A percentile compares a stretch with the other conserved stretches of the same genome.
These are phyloP conservation scores for Uloborus diversus DNA, from an alignment of 1,140 invertebrate genomes.

Conservation along the genomic window DNA sequence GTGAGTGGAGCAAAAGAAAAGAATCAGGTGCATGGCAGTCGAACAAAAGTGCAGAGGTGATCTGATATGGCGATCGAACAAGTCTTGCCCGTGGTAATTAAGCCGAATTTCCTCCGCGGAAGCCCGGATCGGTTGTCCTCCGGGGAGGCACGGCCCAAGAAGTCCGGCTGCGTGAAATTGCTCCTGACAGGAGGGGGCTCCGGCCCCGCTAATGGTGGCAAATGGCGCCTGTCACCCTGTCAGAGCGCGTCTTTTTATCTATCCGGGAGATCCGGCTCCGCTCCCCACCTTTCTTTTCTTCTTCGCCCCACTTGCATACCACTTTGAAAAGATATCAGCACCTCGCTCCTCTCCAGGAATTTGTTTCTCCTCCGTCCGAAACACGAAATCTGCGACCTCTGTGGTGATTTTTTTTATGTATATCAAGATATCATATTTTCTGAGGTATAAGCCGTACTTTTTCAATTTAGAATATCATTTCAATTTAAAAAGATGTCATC, in stretches of 20 bases:
- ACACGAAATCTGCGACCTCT: too few relatives aligned
- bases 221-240: constrained; percentile 52
- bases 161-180: constrained; percentile 52
- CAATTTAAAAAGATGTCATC: too few relatives aligned
- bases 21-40: not conserved
- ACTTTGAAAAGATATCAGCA: too few relatives aligned
- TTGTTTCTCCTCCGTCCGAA: too few relatives aligned
- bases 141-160: constrained; percentile 40
- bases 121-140: constrained; percentile 26
- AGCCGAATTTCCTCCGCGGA: constrained; percentile 51
- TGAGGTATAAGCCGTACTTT: too few relatives aligned
- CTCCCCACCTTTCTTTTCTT: not conserved
- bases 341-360: too few relatives aligned
- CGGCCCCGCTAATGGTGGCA: constrained; percentile 51
- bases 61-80: not conserved
- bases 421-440: too few relatives aligned
- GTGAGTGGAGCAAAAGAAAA: not conserved
- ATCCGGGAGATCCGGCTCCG: not conserved
- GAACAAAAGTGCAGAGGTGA: not conserved
- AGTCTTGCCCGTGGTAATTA: constrained; percentile 40
- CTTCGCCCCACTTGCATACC: too few relatives aligned
- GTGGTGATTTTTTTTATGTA: too few relatives aligned
- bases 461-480: too few relatives aligned
- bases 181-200: constrained; percentile 49
- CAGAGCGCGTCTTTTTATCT: constrained; percentile 49